Base-by-base conservation (phyloP, 1,140 invertebrate genomes). In the Homalodisca vitripennis region DNA sequence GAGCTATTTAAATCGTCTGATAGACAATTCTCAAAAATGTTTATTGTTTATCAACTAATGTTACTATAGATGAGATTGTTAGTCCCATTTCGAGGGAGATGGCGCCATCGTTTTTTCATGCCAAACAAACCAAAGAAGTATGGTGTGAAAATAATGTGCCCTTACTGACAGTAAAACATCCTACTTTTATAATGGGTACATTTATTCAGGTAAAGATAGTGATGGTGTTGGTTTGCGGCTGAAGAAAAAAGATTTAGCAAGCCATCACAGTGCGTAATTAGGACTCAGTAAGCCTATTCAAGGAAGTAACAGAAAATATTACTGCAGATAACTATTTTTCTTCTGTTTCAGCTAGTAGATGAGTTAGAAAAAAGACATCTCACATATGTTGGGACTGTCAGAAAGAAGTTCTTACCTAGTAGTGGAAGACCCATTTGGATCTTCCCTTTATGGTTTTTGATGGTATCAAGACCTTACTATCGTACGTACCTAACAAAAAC, bases 371-470 rank as follows among this genome's bases (percentile, higher is more conserved):
- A 72, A 24, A 69, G 30, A 46, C 41, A 66, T 17, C 67, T 72
- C 12, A 72, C 71, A 13, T 66, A 70, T 24, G 71, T 72, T 14
- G 70, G 70, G n/a, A 83, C 81, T 12, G 55, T 83, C 46, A 78
- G 74, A 70, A 81, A 79, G 76, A 81, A 82, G n/a, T n/a, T n/a
- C n/a, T n/a, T n/a, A n/a, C n/a, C n/a, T n/a, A n/a, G n/a, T n/a
- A n/a, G n/a, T n/a, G n/a, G n/a, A n/a, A n/a, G 14, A 48, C 34
- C 48, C 67, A 3, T 27, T 62, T 34, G 1, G 3, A 10, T 57
- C 67, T 47, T 3, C 27, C 1, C 32, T 67, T 0, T 68, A 67
- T 74, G 77, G 74, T 17, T 77, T 75, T 60, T 55, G 60, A 60
- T 67, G 31, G 72, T 75, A 12, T 41, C 72, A 14, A n/a, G n/a